These are phyloP conservation scores for Ceyx cyanopectus DNA, from an alignment of 2,113 vertebrate genomes.

Conservation along the genomic window DNA sequence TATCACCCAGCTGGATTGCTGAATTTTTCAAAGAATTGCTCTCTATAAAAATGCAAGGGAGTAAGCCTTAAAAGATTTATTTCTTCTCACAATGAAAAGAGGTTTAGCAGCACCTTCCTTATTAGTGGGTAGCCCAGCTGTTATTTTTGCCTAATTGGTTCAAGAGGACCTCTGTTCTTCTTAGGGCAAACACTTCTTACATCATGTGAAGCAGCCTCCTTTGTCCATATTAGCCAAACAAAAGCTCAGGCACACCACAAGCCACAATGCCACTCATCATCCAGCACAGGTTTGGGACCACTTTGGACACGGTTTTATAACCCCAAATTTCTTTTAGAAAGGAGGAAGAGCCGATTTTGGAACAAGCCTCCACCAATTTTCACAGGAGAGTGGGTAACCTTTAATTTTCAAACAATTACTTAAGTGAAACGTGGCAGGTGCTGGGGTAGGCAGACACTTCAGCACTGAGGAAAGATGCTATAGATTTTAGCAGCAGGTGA, in stretches of 20 bases:
- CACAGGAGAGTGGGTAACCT: constrained; percentile 17
- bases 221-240: constrained; percentile 71
- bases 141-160: constrained; percentile 76
- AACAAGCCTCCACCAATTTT: background rate
- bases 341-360: constrained; percentile 22
- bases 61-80: constrained; percentile 74
- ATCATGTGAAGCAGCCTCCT: constrained; percentile 68
- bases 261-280: constrained; percentile 52
- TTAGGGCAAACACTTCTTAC: constrained; percentile 75
- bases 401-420: constrained; percentile 50
- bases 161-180: constrained; percentile 74
- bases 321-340: constrained; percentile 52
- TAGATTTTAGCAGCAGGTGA: constrained; percentile 34
- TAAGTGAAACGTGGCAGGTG: constrained; percentile 16
- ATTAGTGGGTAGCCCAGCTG: constrained; percentile 74
- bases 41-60: constrained; percentile 75
- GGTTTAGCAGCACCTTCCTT: constrained; percentile 74
- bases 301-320: constrained; percentile 58
- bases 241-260: constrained; percentile 55
- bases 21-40: constrained; percentile 73
- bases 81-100: constrained; percentile 75
- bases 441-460: background rate
- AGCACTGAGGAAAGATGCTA: constrained; percentile 6
- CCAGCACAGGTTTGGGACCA: constrained; percentile 54
- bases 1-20: constrained; percentile 70